Evolutionary conservation across 2,113 vertebrate genomes (phyloP).

Genomic region (Chinchilla lanigera): DNA sequence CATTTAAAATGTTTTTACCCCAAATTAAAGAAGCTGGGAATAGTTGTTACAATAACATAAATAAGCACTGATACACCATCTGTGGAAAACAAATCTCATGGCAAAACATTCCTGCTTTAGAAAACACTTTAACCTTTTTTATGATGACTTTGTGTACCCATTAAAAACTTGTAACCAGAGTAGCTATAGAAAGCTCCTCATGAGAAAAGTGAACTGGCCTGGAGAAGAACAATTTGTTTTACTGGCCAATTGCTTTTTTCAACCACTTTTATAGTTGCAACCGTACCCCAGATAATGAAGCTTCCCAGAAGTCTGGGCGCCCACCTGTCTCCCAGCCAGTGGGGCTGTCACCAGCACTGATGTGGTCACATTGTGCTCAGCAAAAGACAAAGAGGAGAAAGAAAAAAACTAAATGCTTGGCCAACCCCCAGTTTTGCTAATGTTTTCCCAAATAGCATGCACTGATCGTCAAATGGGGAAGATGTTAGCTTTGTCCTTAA

Average conservation of each 20-base stretch:
- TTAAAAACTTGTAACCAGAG: background rate
- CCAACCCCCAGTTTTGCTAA: slow-evolving; percentile 5
- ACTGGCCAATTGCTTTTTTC: background rate
- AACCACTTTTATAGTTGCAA: slow-evolving; percentile 13
- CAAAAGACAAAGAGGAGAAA: slow-evolving; percentile 17
- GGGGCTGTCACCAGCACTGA: background rate
- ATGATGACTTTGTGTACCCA: background rate
- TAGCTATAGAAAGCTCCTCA: background rate
- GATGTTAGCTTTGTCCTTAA: slow-evolving; percentile 17
- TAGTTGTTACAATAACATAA: background rate
- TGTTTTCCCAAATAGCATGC: background rate
- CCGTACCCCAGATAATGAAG: slow-evolving; percentile 6
- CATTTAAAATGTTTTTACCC: background rate
- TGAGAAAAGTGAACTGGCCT: background rate
- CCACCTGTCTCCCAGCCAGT: background rate
- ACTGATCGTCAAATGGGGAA: slow-evolving; percentile 2
- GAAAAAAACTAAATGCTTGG: background rate
- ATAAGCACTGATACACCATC: background rate
- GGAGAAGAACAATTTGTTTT: background rate
- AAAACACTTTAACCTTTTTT: slow-evolving; percentile 53
- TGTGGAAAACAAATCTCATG: background rate
- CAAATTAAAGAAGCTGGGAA: background rate
- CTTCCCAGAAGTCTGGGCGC: slow-evolving; percentile 10
- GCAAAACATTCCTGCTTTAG: slow-evolving; percentile 13
- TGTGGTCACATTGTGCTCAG: background rate